Conservation (phyloP, 1,140 invertebrate genomes). For the Bombus sibiricus region DNA sequence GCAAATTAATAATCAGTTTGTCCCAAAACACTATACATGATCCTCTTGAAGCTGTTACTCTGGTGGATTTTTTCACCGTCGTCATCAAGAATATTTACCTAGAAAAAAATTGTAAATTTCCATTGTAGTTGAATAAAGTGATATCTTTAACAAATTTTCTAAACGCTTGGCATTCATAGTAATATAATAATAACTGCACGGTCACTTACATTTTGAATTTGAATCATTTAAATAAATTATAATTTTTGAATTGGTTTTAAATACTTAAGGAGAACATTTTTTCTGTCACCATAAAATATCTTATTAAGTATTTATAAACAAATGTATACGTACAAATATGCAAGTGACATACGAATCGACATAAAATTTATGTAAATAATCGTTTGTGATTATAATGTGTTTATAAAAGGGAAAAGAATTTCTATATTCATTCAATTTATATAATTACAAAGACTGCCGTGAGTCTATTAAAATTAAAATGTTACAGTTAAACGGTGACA, state of each 20-base stretch:
- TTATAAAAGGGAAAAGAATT: conserved; percentile 71
- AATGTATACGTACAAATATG: conserved; percentile 13
- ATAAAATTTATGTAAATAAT: conserved; percentile 72
- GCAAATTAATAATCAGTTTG: conserved; percentile 87
- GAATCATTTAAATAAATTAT: neutral
- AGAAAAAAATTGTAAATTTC: conserved; percentile 67
- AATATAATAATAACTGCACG: neutral
- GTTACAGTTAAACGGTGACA: too few species aligned
- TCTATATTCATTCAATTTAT: neutral
- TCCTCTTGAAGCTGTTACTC: conserved; percentile 94
- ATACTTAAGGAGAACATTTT: too few species aligned
- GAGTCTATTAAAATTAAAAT: too few species aligned
- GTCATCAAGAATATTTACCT: conserved; percentile 85
- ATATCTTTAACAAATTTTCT: neutral
- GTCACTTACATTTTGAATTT: neutral
- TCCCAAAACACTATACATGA: conserved; percentile 94
- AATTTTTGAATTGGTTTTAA: neutral
- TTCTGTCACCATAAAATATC: too few species aligned
- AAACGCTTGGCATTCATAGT: neutral
- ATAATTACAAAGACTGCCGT: neutral
- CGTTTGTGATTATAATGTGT: conserved; percentile 73
- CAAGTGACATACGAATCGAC: conserved; percentile 53
- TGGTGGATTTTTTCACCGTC: conserved; percentile 92
- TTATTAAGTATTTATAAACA: neutral
- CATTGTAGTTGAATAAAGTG: neutral